Conservation (phyloP, 92 coral and sea anemone species). For the Paragorgia papillata region DNA sequence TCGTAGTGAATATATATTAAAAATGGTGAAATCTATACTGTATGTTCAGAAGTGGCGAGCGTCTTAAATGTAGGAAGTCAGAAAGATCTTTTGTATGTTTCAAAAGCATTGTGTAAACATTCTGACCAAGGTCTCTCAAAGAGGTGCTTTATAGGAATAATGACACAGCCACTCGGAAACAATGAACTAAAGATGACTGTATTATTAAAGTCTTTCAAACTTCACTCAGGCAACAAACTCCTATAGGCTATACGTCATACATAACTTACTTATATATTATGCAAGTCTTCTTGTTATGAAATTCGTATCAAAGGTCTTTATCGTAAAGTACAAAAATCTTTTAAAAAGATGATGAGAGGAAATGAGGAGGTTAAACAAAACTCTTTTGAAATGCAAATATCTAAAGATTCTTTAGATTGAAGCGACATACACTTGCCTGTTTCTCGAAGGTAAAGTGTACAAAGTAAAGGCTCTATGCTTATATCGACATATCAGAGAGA, state of each 20-base stretch:
- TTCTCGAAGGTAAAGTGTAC: too few relatives aligned
- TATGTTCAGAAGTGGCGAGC: too few relatives aligned
- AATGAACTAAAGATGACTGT: neutral
- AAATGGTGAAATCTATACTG: too few relatives aligned
- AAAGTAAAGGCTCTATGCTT: too few relatives aligned
- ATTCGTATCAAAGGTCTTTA: neutral
- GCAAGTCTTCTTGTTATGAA: neutral
- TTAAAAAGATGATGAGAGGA: neutral
- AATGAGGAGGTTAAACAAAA: neutral
- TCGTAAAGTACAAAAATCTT: neutral
- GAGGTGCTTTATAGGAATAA: neutral
- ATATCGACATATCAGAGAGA: too few relatives aligned
- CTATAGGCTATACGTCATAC: too few relatives aligned
- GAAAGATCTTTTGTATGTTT: too few relatives aligned
- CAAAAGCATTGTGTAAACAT: neutral
- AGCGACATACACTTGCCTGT: too few relatives aligned
- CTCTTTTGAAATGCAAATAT: neutral
- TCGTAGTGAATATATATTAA: too few relatives aligned
- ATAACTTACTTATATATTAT: neutral
- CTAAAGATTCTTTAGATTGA: neutral
- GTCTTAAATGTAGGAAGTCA: too few relatives aligned
- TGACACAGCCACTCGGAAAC: neutral
- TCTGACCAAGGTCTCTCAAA: neutral
- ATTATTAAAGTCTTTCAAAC: neutral
- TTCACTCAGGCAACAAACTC: too few relatives aligned